Evolutionary conservation across 2,797 vertebrate species (phyloP), one percentile per base, ranked within the genome.

Genomic region (Anabacerthia variegaticeps): DNA sequence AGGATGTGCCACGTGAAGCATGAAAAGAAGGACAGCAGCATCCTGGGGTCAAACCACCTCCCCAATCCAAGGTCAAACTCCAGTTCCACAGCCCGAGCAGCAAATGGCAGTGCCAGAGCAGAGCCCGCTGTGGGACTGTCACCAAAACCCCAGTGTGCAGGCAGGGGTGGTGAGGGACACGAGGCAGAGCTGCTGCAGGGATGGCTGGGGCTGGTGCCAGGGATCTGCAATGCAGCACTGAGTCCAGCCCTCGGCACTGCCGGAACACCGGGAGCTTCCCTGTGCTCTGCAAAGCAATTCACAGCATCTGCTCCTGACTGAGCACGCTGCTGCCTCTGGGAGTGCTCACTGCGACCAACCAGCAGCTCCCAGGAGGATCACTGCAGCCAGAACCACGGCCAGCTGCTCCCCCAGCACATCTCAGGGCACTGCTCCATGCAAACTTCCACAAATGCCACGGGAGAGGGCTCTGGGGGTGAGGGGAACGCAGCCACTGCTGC

Each of bases 221-320:
- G 63, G 63, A 77, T 11, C 96, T 97, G 90, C 95, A 97, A 92
- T 92, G 94, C 96, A 95, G 95, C 90, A 93, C 43, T 58, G 55
- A 34, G 69, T 51, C 5, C 58, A 65, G 11, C 58, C 43, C 59
- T 34, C 61, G 5, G 80, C 12, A 11, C 37, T 3, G 62, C 78
- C 61, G 21, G 24, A 66, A 2, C 17, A 10, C 7, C 16, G 0
- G 20, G 54, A 58, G n/a, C 71, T 6, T 66, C 17, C 66, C 69
- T 8, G 26, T 5, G 49, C 80, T 85, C 61, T 15, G n/a, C 37
- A 11, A 26, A 86, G 86, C 9, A 7, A 62, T 71, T 55, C 52
- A 39, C 14, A 74, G 94, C 74, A 26, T 5, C 78, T 78, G 77
- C 82, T 93, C 72, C 28, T 34, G 7, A 20, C 26, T 74, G 23